phyloP scores from a whole-genome alignment of 92 coral and sea anemone species.

The Zoanthus sansibaricus region DNA sequence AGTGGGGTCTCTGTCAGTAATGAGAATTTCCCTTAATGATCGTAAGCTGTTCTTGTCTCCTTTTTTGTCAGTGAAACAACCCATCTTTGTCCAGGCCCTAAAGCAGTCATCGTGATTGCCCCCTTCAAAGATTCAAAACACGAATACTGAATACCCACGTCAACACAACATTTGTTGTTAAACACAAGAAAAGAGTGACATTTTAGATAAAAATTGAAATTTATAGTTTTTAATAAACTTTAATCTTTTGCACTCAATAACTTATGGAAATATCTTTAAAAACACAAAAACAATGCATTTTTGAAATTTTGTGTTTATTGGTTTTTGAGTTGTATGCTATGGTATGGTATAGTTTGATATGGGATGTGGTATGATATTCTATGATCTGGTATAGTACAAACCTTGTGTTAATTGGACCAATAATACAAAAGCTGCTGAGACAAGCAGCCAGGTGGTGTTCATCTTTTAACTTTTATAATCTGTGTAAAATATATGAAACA shows the following conservation, averaged over 20 bases:
- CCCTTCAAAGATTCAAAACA: neutral
- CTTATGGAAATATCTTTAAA: too few relatives aligned
- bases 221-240: neutral
- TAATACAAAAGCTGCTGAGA: conserved; percentile 3
- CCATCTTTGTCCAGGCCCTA: conserved; percentile 29
- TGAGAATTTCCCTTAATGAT: neutral
- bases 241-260: neutral
- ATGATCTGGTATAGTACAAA: neutral
- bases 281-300: too few relatives aligned
- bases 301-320: too few relatives aligned
- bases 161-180: neutral
- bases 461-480: neutral
- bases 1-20: conserved; percentile 30
- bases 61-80: conserved; percentile 31
- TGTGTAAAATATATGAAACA: neutral
- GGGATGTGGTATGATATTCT: neutral
- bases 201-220: too few relatives aligned
- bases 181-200: too few relatives aligned
- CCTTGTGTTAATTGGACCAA: conserved; percentile 1
- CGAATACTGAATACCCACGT: neutral
- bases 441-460: conserved; percentile 19
- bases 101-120: conserved; percentile 28
- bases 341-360: neutral
- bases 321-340: too few relatives aligned
- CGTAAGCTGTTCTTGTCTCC: conserved; percentile 8